Percentiles rank a stretch among this genome's conserved stretches.
phyloP scores from a whole-genome alignment of 2,113 vertebrate species.

The Tichodroma muraria region DNA sequence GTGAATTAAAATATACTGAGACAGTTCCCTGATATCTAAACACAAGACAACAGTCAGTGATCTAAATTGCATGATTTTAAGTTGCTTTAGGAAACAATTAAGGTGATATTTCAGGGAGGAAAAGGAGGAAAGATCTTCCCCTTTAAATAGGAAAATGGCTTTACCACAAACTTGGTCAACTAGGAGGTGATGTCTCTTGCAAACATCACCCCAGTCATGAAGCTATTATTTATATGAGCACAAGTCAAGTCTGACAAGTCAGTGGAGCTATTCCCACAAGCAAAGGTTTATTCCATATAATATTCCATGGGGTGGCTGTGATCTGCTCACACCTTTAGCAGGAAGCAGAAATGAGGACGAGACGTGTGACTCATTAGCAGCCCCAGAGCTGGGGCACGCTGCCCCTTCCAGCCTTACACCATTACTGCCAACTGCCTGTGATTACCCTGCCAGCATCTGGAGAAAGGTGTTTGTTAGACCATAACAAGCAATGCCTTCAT shows the following conservation, averaged over 20 bases:
- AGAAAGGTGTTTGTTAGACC: constrained; percentile 44
- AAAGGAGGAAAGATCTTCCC: not conserved
- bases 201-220: not conserved
- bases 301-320: not conserved
- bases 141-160: not conserved
- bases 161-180: not conserved
- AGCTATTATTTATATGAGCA: not conserved
- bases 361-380: constrained; percentile 40
- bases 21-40: not conserved
- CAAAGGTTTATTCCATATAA: not conserved
- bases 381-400: not conserved
- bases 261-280: not conserved
- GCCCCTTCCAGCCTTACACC: not conserved
- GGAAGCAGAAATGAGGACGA: not conserved
- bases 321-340: constrained; percentile 35
- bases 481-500: not conserved
- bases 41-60: not conserved
- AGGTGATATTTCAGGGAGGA: not conserved
- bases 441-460: constrained; percentile 21
- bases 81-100: not conserved
- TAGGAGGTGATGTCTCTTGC: not conserved
- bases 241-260: not conserved
- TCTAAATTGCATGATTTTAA: not conserved
- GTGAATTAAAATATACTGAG: not conserved
- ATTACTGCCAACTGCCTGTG: not conserved